phyloP scores from a whole-genome alignment of 2,888 invertebrate genomes.

The Mythimna vitellina region DNA sequence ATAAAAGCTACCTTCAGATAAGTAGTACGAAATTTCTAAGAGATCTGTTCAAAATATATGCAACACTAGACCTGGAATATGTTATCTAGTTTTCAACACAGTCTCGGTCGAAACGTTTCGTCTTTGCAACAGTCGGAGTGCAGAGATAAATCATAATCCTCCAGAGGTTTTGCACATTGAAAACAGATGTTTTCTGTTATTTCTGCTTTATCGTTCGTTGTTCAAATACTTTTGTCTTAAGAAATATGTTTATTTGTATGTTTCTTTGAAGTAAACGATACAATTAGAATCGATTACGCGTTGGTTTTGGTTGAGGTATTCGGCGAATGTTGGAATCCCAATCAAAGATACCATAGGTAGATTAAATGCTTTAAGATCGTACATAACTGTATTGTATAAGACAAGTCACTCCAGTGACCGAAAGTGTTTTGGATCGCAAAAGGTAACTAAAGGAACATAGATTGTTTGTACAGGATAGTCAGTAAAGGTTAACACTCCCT shows the following conservation, averaged over 20 bases:
- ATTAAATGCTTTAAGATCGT: too few species aligned
- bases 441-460: too few species aligned
- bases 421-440: too few species aligned
- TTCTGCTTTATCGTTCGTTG: constrained; percentile 40
- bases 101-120: constrained; percentile 34
- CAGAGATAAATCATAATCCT: constrained; percentile 53
- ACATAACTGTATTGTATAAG: too few species aligned
- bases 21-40: too few species aligned
- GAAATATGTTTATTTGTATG: constrained; percentile 31
- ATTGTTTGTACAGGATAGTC: too few species aligned
- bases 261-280: constrained; percentile 37
- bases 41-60: background rate
- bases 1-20: too few species aligned
- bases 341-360: background rate
- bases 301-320: background rate
- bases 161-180: constrained; percentile 48
- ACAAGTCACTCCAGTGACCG: too few species aligned
- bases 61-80: constrained; percentile 14
- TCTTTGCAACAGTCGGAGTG: constrained; percentile 26
- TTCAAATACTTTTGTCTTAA: constrained; percentile 36
- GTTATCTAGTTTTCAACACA: constrained; percentile 47
- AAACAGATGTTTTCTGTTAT: constrained; percentile 60
- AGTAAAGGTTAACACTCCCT: too few species aligned
- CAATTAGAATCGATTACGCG: background rate
- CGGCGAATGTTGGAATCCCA: background rate